These are phyloP conservation scores for Acrossocheilus fasciatus DNA, from an alignment of 2,797 vertebrate species.

Conservation along the genomic window DNA sequence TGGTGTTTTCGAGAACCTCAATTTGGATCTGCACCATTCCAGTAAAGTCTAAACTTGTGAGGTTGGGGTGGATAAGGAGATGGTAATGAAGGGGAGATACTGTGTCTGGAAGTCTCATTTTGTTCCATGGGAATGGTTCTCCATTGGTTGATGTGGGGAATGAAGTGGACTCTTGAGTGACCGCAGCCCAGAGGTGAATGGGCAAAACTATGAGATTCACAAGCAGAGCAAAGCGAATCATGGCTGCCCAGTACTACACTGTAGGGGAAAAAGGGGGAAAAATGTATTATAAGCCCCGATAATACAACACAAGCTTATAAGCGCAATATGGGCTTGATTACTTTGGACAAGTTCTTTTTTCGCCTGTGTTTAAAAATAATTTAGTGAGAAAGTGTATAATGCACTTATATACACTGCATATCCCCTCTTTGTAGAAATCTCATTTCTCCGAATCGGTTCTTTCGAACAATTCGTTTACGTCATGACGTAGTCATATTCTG, in stretches of 20 bases:
- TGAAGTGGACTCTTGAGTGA: conserved; percentile 61
- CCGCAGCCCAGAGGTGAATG: conserved; percentile 61
- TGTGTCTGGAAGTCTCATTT: conserved; percentile 82
- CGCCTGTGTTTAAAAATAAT: not conserved
- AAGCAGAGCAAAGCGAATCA: conserved; percentile 65
- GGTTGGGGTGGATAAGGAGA: conserved; percentile 88
- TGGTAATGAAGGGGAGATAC: conserved; percentile 83
- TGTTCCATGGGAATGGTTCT: conserved; percentile 84
- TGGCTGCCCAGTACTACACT: conserved; percentile 48
- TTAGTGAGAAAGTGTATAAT: not conserved
- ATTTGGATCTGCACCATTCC: conserved; percentile 81
- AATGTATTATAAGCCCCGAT: not conserved
- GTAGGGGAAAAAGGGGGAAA: not conserved
- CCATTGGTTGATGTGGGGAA: conserved; percentile 70
- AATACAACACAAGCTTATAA: not conserved
- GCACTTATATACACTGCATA: not conserved
- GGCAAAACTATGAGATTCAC: conserved; percentile 56
- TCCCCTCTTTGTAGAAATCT: too few species aligned
- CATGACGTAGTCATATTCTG: not conserved
- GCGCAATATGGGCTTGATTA: not conserved
- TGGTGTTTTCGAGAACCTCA: conserved; percentile 75
- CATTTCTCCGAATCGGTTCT: not conserved
- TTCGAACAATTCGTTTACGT: not conserved
- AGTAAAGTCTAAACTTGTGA: conserved; percentile 83
- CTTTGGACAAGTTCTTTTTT: not conserved